Evolutionary conservation across 2,113 vertebrate genomes (phyloP).

Genomic region (Hassar affinis): DNA sequence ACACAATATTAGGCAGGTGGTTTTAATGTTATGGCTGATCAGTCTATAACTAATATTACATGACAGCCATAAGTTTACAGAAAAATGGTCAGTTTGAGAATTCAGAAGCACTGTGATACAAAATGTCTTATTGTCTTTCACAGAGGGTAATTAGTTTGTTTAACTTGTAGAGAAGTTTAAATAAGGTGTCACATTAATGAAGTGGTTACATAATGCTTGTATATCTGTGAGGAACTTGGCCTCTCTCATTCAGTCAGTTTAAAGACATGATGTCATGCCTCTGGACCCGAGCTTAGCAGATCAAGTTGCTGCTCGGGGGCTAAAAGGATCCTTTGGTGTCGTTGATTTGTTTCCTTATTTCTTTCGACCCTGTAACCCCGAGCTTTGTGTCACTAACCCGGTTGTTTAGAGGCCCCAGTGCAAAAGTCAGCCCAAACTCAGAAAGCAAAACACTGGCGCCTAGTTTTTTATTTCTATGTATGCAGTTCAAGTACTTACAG

Average conservation of each 20-base stretch:
- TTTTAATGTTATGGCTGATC: too few relatives aligned
- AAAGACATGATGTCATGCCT: conserved; percentile 66
- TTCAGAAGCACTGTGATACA: background rate
- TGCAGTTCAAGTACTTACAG: too few relatives aligned
- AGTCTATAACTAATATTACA: too few relatives aligned
- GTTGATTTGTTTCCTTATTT: conserved; percentile 49
- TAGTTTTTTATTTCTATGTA: background rate
- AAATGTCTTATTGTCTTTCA: conserved; percentile 47
- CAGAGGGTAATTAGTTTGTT: conserved; percentile 42
- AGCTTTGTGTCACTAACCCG: background rate
- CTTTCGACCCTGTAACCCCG: conserved; percentile 34
- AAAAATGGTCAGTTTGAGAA: background rate
- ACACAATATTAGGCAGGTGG: too few relatives aligned
- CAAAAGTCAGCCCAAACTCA: background rate
- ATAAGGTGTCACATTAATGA: conserved; percentile 58
- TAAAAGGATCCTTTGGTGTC: conserved; percentile 60
- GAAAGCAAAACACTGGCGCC: background rate
- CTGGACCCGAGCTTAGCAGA: conserved; percentile 53
- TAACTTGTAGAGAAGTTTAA: conserved; percentile 53
- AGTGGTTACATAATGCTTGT: conserved; percentile 65
- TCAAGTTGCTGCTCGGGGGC: conserved; percentile 59
- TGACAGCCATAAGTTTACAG: background rate
- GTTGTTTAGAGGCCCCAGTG: background rate
- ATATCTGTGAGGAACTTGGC: conserved; percentile 42
- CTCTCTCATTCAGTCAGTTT: conserved; percentile 55